These are phyloP conservation scores for Hydropsyche betteni DNA, from an alignment of 2,888 invertebrate genomes.

Conservation along the genomic window DNA sequence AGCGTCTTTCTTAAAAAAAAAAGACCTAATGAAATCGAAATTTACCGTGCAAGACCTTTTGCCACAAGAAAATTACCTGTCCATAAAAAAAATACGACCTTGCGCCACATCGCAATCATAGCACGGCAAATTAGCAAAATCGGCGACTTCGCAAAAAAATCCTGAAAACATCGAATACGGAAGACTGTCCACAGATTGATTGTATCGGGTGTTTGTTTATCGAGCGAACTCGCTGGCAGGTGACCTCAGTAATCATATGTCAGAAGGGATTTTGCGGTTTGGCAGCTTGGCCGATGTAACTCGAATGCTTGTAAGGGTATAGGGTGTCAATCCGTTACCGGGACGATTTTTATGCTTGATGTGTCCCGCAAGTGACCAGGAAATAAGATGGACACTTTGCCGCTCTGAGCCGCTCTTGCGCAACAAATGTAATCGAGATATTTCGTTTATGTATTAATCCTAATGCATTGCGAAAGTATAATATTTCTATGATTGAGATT, in stretches of 20 bases:
- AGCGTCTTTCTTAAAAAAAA: not conserved
- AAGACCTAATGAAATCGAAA: slow-evolving; percentile 29
- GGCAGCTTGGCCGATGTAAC: slow-evolving; percentile 27
- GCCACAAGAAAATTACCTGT: slow-evolving; percentile 16
- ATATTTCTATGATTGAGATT: too few species aligned
- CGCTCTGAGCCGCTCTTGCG: not conserved
- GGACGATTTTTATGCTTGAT: slow-evolving; percentile 19
- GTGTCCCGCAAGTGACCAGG: slow-evolving; percentile 19
- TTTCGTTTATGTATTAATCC: not conserved
- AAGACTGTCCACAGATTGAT: too few species aligned
- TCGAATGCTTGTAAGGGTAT: slow-evolving; percentile 14
- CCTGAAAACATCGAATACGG: too few species aligned
- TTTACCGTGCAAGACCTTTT: slow-evolving; percentile 22
- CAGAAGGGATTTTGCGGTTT: slow-evolving; percentile 50
- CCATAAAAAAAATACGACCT: not conserved
- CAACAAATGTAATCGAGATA: slow-evolving; percentile 12
- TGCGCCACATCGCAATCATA: too few species aligned
- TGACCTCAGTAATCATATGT: slow-evolving; percentile 51
- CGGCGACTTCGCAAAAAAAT: slow-evolving; percentile 1
- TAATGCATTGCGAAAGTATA: too few species aligned
- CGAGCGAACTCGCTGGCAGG: slow-evolving; percentile 34
- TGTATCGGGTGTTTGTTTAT: too few species aligned
- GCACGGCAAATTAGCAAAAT: not conserved
- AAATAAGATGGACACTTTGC: slow-evolving; percentile 15
- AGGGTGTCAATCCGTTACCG: slow-evolving; percentile 37